Evolutionary conservation across 2,113 vertebrate species (phyloP).

Genomic region (rat (Rattus norvegicus)): DNA sequence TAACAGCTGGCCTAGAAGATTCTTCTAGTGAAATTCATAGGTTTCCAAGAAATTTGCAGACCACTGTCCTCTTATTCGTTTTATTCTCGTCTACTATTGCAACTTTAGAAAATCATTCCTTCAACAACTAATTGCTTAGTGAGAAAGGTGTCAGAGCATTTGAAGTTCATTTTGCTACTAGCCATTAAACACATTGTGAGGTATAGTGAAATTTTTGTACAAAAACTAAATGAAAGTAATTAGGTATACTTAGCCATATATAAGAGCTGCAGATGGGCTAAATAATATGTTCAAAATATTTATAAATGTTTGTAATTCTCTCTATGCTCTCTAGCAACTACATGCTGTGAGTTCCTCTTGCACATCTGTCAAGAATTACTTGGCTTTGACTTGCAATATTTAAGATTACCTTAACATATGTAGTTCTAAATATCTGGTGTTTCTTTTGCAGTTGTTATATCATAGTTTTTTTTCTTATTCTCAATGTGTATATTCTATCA

Average conservation of each 20-base stretch:
- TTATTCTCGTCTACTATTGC: neutral
- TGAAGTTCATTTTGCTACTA: neutral
- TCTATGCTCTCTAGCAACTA: constrained; percentile 44
- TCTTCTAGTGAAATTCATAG: neutral
- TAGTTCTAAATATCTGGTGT: constrained; percentile 66
- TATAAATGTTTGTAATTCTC: constrained; percentile 59
- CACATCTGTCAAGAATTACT: constrained; percentile 60
- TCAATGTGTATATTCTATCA: constrained; percentile 22
- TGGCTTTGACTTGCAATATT: constrained; percentile 67
- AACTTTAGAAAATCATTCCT: neutral
- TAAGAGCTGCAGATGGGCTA: constrained; percentile 63
- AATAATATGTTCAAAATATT: constrained; percentile 72
- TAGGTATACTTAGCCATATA: constrained; percentile 42
- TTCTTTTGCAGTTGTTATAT: constrained; percentile 58
- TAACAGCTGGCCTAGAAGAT: neutral
- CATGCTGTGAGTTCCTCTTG: constrained; percentile 60
- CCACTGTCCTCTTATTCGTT: neutral
- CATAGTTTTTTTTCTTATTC: constrained; percentile 40
- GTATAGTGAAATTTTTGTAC: neutral
- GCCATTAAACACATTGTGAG: constrained; percentile 38
- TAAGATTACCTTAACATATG: constrained; percentile 74
- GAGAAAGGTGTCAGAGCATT: neutral
- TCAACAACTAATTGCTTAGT: neutral
- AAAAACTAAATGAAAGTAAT: constrained; percentile 54
- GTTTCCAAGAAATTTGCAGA: neutral